phyloP scores from a whole-genome alignment of 1,140 invertebrate species.

The Thaumatotibia leucotreta region DNA sequence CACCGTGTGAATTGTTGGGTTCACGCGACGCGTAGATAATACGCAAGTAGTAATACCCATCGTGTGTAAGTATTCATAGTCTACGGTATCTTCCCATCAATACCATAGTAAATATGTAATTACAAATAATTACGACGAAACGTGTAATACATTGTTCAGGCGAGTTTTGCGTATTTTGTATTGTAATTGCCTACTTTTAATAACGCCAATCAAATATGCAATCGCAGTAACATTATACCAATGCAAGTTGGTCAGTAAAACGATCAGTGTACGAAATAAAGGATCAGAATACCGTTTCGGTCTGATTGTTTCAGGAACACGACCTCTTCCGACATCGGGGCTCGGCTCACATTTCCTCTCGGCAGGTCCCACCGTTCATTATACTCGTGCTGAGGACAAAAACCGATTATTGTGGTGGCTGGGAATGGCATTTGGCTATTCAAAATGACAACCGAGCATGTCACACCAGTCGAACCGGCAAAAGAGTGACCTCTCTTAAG shows the following conservation, averaged over 20 bases:
- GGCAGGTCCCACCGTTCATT: constrained; percentile 35
- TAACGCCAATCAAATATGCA: not conserved
- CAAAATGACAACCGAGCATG: not conserved
- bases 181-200: not conserved
- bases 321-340: constrained; percentile 47
- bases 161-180: not conserved
- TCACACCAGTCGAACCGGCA: not conserved
- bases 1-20: too few relatives aligned
- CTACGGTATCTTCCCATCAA: too few relatives aligned
- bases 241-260: constrained; percentile 1
- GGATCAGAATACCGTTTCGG: constrained; percentile 43
- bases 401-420: constrained; percentile 43
- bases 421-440: constrained; percentile 36
- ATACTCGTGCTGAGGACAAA: constrained; percentile 44
- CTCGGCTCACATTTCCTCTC: constrained; percentile 58
- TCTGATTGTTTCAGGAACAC: constrained; percentile 43
- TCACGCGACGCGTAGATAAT: too few relatives aligned
- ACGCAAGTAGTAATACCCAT: too few relatives aligned
- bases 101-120: too few relatives aligned
- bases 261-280: constrained; percentile 28
- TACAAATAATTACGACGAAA: too few relatives aligned
- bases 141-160: too few relatives aligned
- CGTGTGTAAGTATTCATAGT: too few relatives aligned
- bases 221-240: not conserved
- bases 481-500: not conserved